Base-by-base conservation (phyloP, 1,140 invertebrate genomes). In the Rhyzopertha dominica region DNA sequence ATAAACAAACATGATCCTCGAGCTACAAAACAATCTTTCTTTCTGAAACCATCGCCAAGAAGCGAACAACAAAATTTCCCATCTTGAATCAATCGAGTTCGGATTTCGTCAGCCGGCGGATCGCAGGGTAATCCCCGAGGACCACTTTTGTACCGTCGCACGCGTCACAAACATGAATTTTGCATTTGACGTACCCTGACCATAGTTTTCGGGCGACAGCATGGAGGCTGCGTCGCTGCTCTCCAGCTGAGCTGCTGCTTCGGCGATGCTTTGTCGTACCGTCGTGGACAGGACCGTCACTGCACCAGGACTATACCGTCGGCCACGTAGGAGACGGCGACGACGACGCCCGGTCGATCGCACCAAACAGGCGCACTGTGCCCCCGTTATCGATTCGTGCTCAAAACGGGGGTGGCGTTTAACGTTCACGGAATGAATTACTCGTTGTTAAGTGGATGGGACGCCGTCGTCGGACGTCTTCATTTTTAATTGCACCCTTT, bases 171-270 rank as follows among this genome's bases (percentile, higher is more conserved):
- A 8, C 8, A 14, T 32, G 9, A 32, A 8, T 13, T 7, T 9
- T 10, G 16, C 7, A 10, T 8, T 5, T 32, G 5, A 9, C 9
- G 7, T 5, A 19, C 13, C 7, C 24, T 41, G 24, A 41, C 26
- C 38, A 29, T 29, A 20, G 26, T 26, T 12, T 23, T 23, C 22
- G 36, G 36, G 38, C 38, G 38, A 19, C 38, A 41, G 38, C 38
- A 41, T 41, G 38, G 38, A 41, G 38, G 24, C 38, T n/a, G n/a
- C n/a, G 24, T 19, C 24, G 8, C 28, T 12, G 26, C 26, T 24
- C 38, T 26, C 38, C 38, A 29, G 30, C 28, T 41, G 24, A 41
- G 38, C 38, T 38, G 36, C 36, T 16, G 36, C 36, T 5, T 14
- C 23, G 22, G 14, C 14, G 36, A 10, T 23, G n/a, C n/a, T n/a